These are phyloP conservation scores for Brachyalestes nurse DNA, from an alignment of 2,797 vertebrate species.

Conservation along the genomic window DNA sequence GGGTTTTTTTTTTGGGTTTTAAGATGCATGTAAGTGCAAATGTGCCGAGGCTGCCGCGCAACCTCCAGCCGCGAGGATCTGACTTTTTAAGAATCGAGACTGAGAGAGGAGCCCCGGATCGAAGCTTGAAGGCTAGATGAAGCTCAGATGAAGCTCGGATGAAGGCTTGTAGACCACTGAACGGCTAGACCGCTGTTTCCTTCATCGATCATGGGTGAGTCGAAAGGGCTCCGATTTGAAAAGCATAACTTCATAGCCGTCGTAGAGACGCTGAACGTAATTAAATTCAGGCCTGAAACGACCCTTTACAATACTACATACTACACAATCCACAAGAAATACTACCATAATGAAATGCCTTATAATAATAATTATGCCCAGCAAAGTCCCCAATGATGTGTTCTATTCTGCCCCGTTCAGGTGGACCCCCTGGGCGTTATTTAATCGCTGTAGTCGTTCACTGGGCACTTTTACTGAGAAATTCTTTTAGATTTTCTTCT, in stretches of 20 bases:
- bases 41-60: conserved; percentile 8
- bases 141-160: conserved; percentile 64
- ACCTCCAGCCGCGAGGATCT: conserved; percentile 58
- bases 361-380: not conserved
- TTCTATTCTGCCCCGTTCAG: not conserved
- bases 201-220: conserved; percentile 53
- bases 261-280: not conserved
- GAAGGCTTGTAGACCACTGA: conserved; percentile 45
- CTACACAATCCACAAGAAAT: too few relatives aligned
- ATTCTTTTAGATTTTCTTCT: not conserved
- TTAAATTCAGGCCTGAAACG: not conserved
- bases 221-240: not conserved
- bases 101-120: conserved; percentile 63
- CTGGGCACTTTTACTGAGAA: too few relatives aligned
- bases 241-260: not conserved
- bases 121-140: conserved; percentile 58
- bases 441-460: not conserved
- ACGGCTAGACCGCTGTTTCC: not conserved
- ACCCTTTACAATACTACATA: not conserved
- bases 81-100: conserved; percentile 69
- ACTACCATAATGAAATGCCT: not conserved
- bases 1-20: not conserved
- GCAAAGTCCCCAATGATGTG: not conserved
- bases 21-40: conserved; percentile 51
- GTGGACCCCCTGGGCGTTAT: not conserved